Base-by-base conservation (phyloP, 1,140 invertebrate genomes). In the Argopecten irradians region DNA sequence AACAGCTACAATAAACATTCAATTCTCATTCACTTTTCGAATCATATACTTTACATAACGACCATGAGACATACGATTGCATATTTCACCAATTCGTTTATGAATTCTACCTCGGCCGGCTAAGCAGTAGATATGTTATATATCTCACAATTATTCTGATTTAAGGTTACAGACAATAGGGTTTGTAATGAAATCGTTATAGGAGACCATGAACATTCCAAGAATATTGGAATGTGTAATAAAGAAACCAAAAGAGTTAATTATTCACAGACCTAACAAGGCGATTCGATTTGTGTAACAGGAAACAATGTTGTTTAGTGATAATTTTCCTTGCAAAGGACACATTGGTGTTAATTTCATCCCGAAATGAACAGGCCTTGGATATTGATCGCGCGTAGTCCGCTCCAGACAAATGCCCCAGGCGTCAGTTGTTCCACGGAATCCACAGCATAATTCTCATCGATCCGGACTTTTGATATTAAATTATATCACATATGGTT, bases 401-500 rank as follows among this genome's bases (percentile, higher is more conserved):
- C 19, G 28, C 35, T 39, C 35, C 43, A 84, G 34, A 43, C 41
- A 88, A 85, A 19, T 32, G 43, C 22, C 36, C 84, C 33, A 41
- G 84, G 84, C 86, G 82, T 82, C 36, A 90, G 39, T 85, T 86
- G 88, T 90, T 90, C 89, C 89, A 87, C 36, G 36, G 33, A 85
- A 86, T 88, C 43, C 87, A 90, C 86, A 41, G 83, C 55, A 71
- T 83, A 84, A 88, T 88, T 88, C 34, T 85, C 87, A 88, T 86
- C 85, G 87, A 83, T 88, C 86, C 86, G 39, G 83, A 82, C 82
- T 88, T 83, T 82, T 46, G 39, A 86, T 90, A 90, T 90, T 88
- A 55, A 90, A 90, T 90, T 90, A 90, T 86, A 88, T 71, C 87
- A 46, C 89, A 90, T 90, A 90, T 90, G 89, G 89, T 86, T 86